Conservation (phyloP, 2,113 vertebrate species). For the Donacobius atricapilla region DNA sequence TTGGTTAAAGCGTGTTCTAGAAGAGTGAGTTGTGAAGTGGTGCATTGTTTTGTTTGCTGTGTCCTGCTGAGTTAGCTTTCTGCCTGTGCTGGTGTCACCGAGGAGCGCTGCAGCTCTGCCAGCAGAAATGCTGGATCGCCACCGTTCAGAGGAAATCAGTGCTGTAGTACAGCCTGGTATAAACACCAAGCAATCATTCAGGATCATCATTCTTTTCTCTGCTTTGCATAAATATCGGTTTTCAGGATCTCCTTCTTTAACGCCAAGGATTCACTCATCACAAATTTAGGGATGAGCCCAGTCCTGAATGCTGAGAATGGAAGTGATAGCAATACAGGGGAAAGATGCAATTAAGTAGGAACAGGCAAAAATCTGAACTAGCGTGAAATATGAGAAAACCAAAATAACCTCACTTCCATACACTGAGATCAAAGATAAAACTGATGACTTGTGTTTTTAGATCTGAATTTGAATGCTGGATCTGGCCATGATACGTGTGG, state of each 20-base stretch:
- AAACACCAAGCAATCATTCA: background rate
- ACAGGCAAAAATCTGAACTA: background rate
- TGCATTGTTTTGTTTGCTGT: background rate
- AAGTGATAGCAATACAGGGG: background rate
- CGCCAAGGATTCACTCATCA: background rate
- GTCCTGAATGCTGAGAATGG: background rate
- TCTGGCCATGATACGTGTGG: conserved; percentile 85
- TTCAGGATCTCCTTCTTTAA: background rate
- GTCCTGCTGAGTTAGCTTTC: background rate
- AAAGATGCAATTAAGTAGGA: background rate
- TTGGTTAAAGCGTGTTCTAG: background rate
- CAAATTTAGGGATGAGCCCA: background rate
- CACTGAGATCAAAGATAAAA: conserved; percentile 44
- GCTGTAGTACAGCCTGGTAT: background rate
- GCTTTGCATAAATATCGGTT: background rate
- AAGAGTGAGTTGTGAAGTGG: background rate
- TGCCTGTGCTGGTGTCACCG: background rate
- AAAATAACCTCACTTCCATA: background rate
- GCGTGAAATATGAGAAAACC: background rate
- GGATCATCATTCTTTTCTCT: background rate
- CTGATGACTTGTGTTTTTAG: conserved; percentile 70
- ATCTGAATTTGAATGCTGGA: conserved; percentile 77
- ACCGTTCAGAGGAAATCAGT: background rate
- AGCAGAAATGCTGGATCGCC: accelerated
- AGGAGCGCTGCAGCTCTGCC: background rate